Base-by-base conservation (phyloP, 2,113 vertebrate genomes). In the Procavia capensis region DNA sequence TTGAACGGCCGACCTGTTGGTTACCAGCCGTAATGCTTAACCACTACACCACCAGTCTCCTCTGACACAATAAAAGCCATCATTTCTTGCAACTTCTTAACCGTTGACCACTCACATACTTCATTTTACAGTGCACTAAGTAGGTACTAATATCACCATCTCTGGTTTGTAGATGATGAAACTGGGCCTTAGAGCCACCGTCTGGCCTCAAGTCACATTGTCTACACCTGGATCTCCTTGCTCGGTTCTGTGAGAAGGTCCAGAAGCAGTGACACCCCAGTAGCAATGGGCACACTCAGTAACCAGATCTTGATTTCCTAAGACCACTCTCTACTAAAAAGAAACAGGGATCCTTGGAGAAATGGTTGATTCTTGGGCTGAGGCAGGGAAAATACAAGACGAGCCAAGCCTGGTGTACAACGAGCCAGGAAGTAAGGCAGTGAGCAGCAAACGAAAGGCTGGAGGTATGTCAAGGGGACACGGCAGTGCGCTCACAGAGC, bases 101-200 rank as follows among this genome's bases (percentile, higher is more conserved):
- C 31, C 0, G 45, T 6, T 1, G 1, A 16, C 1, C 41, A 13
- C 5, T 11, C 7, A 1, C 25, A 2, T 1, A 11, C 19, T 57
- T 64, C 25, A 17, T 34, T n/a, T 50, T 39, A 36, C 22, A 2
- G 34, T 1, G 34, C 36, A 0, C 0, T 29, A 68, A n/a, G 6
- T 0, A 41, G 75, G 54, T 24, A 70, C 6, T 14, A 2, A 19
- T 34, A 0, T n/a, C 22, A 9, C 24, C 82, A 11, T 0, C 4
- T 24, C 68, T 50, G 41, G 47, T 47, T n/a, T 54, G 5, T 47
- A 83, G 85, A 19, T 41, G 39, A 36, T 27, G 20, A 20, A 25
- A 39, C 72, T 74, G 66, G 76, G 75, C 5, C 36, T 64, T n/a
- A 47, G 36, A 36, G 80, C 63, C 85, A 11, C 16, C 2, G 9